These are phyloP conservation scores for Xanthorhoe spadicearia DNA, from an alignment of 2,888 invertebrate genomes.

Conservation along the genomic window DNA sequence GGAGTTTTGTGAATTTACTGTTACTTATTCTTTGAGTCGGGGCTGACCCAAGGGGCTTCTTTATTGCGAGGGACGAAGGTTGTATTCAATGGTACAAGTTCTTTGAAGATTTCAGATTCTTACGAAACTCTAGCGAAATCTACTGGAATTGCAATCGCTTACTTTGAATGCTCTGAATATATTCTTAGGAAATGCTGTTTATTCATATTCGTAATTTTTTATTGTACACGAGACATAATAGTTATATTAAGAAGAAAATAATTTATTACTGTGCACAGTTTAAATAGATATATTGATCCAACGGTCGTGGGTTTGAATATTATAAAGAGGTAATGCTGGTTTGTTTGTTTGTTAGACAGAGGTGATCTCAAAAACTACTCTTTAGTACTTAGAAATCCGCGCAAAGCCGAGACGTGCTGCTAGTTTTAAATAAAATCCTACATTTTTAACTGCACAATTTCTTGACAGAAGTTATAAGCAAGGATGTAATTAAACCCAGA, in stretches of 20 bases:
- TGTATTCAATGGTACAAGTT: slow-evolving; percentile 26
- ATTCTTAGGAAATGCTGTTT: neutral
- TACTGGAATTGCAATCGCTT: neutral
- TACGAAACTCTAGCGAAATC: slow-evolving; percentile 4
- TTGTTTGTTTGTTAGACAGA: too few species aligned
- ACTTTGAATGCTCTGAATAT: neutral
- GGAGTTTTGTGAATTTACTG: neutral
- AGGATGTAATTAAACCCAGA: slow-evolving; percentile 14
- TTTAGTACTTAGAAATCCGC: too few species aligned
- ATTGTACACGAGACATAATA: neutral
- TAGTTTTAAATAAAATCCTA: too few species aligned
- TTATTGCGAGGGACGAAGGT: slow-evolving; percentile 24
- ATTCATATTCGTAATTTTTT: too few species aligned
- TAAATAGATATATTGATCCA: too few species aligned
- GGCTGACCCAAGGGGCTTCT: slow-evolving; percentile 22
- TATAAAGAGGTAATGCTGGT: too few species aligned
- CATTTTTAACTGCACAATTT: neutral
- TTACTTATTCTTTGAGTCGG: slow-evolving; percentile 10
- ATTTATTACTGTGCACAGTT: too few species aligned
- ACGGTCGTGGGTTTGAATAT: too few species aligned
- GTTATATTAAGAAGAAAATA: neutral
- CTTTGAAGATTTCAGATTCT: slow-evolving; percentile 27
- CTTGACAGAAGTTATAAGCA: neutral
- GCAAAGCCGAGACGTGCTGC: too few species aligned
- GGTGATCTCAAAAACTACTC: too few species aligned